These are phyloP conservation scores for Edolisoma coerulescens DNA, from an alignment of 2,113 vertebrate genomes.

Conservation along the genomic window DNA sequence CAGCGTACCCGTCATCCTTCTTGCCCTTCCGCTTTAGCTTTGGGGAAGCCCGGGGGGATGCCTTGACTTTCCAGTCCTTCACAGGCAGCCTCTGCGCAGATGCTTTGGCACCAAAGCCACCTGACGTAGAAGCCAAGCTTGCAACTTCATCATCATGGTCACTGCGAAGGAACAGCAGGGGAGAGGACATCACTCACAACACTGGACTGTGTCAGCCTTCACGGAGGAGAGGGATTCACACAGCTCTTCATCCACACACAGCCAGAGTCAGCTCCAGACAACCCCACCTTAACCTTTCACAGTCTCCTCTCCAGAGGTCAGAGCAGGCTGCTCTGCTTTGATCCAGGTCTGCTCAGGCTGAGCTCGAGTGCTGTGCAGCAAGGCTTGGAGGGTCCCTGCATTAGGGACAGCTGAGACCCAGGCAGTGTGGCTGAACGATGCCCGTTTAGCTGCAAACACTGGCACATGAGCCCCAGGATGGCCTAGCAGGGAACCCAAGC, in stretches of 20 bases:
- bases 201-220: not conserved
- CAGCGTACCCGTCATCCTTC: conserved; percentile 84
- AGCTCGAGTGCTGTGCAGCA: rapidly evolving
- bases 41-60: conserved; percentile 88
- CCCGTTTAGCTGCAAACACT: not conserved
- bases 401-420: not conserved
- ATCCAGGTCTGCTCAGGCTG: not conserved
- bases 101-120: conserved; percentile 82
- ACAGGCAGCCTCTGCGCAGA: conserved; percentile 84
- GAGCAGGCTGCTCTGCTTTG: not conserved
- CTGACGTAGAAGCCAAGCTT: conserved; percentile 84
- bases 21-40: conserved; percentile 89
- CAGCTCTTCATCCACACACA: not conserved
- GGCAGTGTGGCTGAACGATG: rapidly evolving
- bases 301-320: not conserved
- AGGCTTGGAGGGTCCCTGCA: not conserved
- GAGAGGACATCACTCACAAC: not conserved
- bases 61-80: conserved; percentile 93
- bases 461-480: not conserved
- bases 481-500: not conserved
- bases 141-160: conserved; percentile 95
- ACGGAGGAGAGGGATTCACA: not conserved
- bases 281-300: not conserved
- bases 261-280: not conserved
- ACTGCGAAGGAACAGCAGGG: conserved; percentile 63